Evolutionary conservation across 2,113 vertebrate species (phyloP).

Genomic region (Engystomops pustulosus): DNA sequence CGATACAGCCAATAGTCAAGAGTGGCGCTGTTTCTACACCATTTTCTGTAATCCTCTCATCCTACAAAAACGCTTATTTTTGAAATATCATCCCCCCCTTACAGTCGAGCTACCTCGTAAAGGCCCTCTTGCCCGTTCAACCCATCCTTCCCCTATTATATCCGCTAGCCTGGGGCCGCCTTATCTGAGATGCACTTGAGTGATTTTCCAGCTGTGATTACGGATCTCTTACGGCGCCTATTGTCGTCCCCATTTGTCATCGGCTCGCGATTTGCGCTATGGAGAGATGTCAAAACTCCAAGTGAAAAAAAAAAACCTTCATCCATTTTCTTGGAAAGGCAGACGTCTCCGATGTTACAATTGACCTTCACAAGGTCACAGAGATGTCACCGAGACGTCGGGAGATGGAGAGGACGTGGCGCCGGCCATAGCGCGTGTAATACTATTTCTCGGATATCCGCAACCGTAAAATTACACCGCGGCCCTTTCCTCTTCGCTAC

Average conservation of each 20-base stretch:
- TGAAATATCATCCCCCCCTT: no score
- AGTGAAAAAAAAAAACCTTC: not conserved
- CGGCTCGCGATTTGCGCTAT: not conserved
- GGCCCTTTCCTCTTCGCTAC: not conserved
- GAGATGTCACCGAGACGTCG: conserved; percentile 1
- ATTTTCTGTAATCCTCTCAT: no score
- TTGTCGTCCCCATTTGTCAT: not conserved
- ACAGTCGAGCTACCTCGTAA: no score
- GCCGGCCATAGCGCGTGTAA: not conserved
- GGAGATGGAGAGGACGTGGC: not conserved
- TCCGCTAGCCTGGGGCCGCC: not conserved
- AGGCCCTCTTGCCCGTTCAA: no score
- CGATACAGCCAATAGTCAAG: not conserved
- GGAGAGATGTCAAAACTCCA: conserved; percentile 7
- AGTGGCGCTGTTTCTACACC: not conserved
- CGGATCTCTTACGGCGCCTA: not conserved
- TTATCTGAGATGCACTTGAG: not conserved
- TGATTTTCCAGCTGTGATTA: not conserved
- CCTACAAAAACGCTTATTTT: no score
- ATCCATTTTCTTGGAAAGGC: not conserved
- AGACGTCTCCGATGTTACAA: not conserved
- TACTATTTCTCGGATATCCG: conserved; percentile 48
- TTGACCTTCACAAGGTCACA: conserved; percentile 30
- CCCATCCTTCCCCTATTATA: not conserved
- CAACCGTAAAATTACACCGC: conserved; percentile 48